phyloP scores from a whole-genome alignment of 2,113 vertebrate species.

The Corvus cornix region DNA sequence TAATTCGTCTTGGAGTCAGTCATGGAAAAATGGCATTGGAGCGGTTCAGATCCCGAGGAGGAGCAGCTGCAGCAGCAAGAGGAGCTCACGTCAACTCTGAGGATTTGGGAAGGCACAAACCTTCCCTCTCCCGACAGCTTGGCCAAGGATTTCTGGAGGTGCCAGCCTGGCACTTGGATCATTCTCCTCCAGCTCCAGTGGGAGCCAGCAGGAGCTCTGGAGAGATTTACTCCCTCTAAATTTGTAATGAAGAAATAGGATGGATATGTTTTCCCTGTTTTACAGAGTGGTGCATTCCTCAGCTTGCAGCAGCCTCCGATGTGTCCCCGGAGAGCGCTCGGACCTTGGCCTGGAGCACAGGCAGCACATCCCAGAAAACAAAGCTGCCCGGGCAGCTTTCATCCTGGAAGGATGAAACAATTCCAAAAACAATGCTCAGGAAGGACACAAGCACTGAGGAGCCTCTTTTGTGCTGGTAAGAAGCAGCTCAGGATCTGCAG shows the following conservation, averaged over 20 bases:
- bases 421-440: neutral
- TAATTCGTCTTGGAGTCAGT: neutral
- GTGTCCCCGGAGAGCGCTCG: neutral
- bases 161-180: neutral
- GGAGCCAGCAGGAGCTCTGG: neutral
- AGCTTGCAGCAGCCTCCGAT: neutral
- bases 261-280: rapidly evolving
- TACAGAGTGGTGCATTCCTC: neutral
- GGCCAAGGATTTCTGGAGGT: neutral
- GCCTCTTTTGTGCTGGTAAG: neutral
- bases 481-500: neutral
- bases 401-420: neutral
- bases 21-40: neutral
- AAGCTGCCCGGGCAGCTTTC: neutral
- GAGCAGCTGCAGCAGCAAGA: neutral
- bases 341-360: neutral
- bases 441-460: neutral
- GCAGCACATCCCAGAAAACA: neutral
- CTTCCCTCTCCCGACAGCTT: neutral
- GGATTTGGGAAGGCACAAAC: neutral
- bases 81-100: neutral
- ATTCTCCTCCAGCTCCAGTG: neutral
- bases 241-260: neutral
- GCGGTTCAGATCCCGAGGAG: rapidly evolving
- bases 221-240: neutral